These are phyloP conservation scores for Nemotelus pantherinus DNA, from an alignment of 2,888 invertebrate genomes.

Conservation along the genomic window DNA sequence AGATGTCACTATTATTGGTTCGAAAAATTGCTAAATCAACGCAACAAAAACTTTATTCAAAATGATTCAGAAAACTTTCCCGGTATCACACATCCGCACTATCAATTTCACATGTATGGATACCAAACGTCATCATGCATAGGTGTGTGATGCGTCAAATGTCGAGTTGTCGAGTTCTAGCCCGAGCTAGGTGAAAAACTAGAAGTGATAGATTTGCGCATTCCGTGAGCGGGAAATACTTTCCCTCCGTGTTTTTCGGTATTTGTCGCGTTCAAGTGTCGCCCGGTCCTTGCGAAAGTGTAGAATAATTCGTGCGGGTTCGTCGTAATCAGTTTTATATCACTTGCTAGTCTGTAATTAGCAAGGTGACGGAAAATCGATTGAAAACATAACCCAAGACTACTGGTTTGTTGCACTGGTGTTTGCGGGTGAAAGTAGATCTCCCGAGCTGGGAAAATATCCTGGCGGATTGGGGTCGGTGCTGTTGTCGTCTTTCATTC, in stretches of 20 bases:
- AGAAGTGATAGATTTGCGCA: neutral
- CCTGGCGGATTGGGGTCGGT: too few species aligned
- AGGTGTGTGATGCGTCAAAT: neutral
- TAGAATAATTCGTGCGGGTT: neutral
- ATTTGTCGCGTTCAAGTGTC: neutral
- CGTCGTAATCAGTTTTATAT: neutral
- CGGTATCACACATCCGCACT: too few species aligned
- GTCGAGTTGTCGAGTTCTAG: neutral
- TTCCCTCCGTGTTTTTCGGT: neutral
- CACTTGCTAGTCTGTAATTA: neutral
- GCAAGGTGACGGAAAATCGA: neutral
- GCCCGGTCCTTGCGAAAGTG: neutral
- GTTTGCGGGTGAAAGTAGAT: neutral
- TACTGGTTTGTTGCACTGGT: neutral
- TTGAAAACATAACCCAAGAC: slow-evolving; percentile 4
- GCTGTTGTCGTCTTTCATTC: neutral
- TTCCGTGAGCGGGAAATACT: neutral
- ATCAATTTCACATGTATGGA: neutral
- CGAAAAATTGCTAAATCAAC: too few species aligned
- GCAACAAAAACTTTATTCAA: too few species aligned
- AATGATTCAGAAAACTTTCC: too few species aligned
- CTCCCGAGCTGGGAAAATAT: neutral
- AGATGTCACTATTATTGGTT: too few species aligned
- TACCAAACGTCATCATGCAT: neutral
- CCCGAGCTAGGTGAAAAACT: neutral